Conservation (phyloP, 2,113 vertebrate genomes). For the Hassar affinis region DNA sequence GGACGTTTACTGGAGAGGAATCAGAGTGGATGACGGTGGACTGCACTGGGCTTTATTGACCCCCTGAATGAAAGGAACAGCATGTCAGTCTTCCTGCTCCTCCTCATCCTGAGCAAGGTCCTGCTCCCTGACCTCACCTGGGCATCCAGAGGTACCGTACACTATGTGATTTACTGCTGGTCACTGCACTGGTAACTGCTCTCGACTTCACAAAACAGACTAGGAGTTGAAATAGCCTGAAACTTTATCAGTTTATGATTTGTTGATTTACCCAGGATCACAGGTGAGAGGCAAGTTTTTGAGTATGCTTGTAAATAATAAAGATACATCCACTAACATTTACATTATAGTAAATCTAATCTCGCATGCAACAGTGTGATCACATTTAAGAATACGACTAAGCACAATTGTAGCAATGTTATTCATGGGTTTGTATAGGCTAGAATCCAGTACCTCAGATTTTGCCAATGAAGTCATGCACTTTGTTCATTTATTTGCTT, state of each 20-base stretch:
- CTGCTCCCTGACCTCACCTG: constrained; percentile 38
- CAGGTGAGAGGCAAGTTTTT: neutral
- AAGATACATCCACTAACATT: neutral
- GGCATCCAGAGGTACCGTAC: constrained; percentile 41
- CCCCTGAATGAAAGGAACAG: constrained; percentile 26
- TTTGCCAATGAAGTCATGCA: constrained; percentile 13
- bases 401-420: neutral
- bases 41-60: neutral
- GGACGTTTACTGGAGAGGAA: constrained; percentile 7
- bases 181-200: too few species aligned
- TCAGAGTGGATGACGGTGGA: constrained; percentile 8
- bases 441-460: constrained; percentile 4
- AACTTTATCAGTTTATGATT: neutral
- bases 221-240: neutral
- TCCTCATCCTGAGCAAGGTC: constrained; percentile 40
- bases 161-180: neutral
- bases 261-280: neutral
- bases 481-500: neutral
- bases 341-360: neutral
- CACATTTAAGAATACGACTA: constrained; percentile 1
- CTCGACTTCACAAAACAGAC: neutral
- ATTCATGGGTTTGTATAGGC: constrained; percentile 3
- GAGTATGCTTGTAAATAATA: neutral
- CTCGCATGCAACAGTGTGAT: neutral
- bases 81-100: constrained; percentile 42